Evolutionary conservation across 2,113 vertebrate species (phyloP), one percentile per base, ranked within the genome.

Genomic region (Thymallus thymallus): DNA sequence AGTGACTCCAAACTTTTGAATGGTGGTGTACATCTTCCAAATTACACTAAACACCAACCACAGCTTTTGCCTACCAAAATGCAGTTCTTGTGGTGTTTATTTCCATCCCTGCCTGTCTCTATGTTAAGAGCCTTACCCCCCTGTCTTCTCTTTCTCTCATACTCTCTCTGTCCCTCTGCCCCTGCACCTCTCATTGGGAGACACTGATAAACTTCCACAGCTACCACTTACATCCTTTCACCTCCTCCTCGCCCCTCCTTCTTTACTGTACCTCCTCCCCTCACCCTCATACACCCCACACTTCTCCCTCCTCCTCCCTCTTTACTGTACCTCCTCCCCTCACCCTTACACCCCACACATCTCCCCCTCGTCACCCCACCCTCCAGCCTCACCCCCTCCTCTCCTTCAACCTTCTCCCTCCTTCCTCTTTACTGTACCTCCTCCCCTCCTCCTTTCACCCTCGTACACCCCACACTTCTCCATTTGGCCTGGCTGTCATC

Each of bases 401-500:
- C 84, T n/a, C n/a, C n/a, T n/a, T n/a, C n/a, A n/a, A n/a, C n/a
- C 82, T 76, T 75, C n/a, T n/a, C n/a, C n/a, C n/a, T n/a, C n/a
- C n/a, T n/a, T n/a, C n/a, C n/a, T n/a, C n/a, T n/a, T n/a, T n/a
- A n/a, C n/a, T n/a, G n/a, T n/a, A n/a, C n/a, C n/a, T n/a, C n/a
- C n/a, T n/a, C n/a, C n/a, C n/a, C n/a, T n/a, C n/a, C n/a, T n/a
- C n/a, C n/a, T n/a, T n/a, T n/a, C n/a, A n/a, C n/a, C n/a, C n/a
- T 9, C 24, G 13, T 30, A n/a, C 30, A 14, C 48, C 63, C 22
- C 14, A 32, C 87, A 58, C 81, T 56, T 86, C 84, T 88, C 89
- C 90, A 88, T 92, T 90, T 41, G 35, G 35, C 35, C 90, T 93
- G 48, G 91, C 82, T 91, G 94, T 93, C 96, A 98, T 99, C 96